phyloP scores from a whole-genome alignment of 2,797 vertebrate species.

The Rhynchonycteris naso region DNA sequence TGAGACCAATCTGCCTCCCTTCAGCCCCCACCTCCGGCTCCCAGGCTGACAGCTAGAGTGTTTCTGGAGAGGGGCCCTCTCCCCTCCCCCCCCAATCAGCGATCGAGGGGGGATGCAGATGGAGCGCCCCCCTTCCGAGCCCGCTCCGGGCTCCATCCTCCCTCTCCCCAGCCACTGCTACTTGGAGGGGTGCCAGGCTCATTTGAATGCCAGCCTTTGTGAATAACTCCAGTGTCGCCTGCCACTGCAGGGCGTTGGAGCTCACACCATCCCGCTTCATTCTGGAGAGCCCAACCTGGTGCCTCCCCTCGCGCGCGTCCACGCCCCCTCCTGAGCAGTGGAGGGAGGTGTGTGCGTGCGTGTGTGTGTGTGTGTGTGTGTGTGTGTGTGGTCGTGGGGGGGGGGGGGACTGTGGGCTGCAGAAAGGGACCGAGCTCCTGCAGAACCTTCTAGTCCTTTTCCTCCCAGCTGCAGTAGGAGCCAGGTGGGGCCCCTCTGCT shows the following conservation, averaged over 20 bases:
- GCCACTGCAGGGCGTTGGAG: slow-evolving; percentile 56
- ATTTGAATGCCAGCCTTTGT: slow-evolving; percentile 84
- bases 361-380: too few species aligned
- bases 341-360: background rate
- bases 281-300: background rate
- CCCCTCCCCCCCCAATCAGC: background rate
- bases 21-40: slow-evolving; percentile 9
- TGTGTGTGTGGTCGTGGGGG: too few species aligned
- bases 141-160: slow-evolving; percentile 65
- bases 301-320: background rate
- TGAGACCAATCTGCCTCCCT: slow-evolving; percentile 68
- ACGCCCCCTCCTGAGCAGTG: background rate
- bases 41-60: slow-evolving; percentile 45
- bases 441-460: background rate
- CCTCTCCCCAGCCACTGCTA: slow-evolving; percentile 68
- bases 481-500: slow-evolving; percentile 50
- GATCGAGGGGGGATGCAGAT: background rate
- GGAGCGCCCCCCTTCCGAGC: background rate
- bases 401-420: background rate
- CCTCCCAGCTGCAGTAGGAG: background rate
- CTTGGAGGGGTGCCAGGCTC: slow-evolving; percentile 84
- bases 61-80: slow-evolving; percentile 2
- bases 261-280: slow-evolving; percentile 57
- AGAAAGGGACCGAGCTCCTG: background rate
- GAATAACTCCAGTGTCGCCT: slow-evolving; percentile 79